Percentiles rank a stretch among this genome's conserved stretches.
Evolutionary conservation across 2,797 vertebrate genomes (phyloP).

Genomic region (Phyllotis vaccarum): DNA sequence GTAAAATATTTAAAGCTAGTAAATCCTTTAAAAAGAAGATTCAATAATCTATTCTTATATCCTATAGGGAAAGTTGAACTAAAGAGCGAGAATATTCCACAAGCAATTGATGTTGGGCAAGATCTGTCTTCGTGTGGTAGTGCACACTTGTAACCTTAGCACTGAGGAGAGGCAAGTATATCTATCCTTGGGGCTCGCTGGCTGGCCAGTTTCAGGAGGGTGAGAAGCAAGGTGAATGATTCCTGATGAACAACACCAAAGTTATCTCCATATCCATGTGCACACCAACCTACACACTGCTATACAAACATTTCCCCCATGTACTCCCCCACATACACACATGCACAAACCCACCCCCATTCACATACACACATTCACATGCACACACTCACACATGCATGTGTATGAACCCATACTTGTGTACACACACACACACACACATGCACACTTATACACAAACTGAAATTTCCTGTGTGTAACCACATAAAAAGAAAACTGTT

Average conservation of each 20-base stretch:
- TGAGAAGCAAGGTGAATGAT: neutral
- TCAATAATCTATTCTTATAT: too few relatives aligned
- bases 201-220: too few relatives aligned
- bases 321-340: neutral
- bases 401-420: accelerated
- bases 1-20: too few relatives aligned
- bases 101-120: neutral
- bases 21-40: too few relatives aligned
- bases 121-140: neutral
- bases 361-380: neutral
- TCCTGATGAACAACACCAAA: neutral
- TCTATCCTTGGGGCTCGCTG: neutral
- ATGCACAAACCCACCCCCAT: too few relatives aligned
- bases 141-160: neutral
- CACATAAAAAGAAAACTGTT: neutral
- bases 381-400: neutral
- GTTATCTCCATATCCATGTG: neutral
- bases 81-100: neutral
- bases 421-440: neutral
- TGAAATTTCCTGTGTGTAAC: neutral
- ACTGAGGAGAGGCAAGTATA: neutral
- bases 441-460: neutral
- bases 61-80: too few relatives aligned
- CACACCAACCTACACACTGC: neutral
- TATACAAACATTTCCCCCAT: neutral